Percentiles rank a stretch among this genome's conserved stretches.
phyloP scores from a whole-genome alignment of 2,888 invertebrate genomes.

The Dorcus parallelipipedus region DNA sequence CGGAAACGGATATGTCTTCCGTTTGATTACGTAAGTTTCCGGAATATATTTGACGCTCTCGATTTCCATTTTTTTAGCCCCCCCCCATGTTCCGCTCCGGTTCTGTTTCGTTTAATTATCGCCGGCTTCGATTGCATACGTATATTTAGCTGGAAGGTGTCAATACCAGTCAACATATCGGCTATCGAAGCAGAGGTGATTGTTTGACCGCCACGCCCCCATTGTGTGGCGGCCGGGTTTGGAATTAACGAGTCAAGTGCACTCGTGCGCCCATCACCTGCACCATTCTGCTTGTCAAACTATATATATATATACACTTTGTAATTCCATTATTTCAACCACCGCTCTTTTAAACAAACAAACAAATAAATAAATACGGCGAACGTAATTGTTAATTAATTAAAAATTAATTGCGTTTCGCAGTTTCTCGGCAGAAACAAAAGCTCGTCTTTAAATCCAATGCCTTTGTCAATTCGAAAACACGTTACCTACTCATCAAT shows the following conservation, averaged over 20 bases:
- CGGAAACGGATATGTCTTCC: conserved; percentile 20
- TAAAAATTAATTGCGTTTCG: too few species aligned
- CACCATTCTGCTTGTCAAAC: conserved; percentile 19
- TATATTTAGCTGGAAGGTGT: conserved; percentile 31
- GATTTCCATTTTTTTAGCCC: conserved; percentile 1
- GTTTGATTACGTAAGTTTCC: conserved; percentile 25
- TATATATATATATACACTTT: conserved; percentile 12
- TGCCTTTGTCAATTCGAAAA: too few species aligned
- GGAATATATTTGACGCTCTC: conserved; percentile 19
- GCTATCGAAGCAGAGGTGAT: conserved; percentile 36
- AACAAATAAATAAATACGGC: too few species aligned
- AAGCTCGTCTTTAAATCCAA: too few species aligned
- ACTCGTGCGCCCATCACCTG: conserved; percentile 29
- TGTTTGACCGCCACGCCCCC: conserved; percentile 36
- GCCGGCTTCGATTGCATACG: conserved; percentile 16
- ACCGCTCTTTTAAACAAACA: not conserved
- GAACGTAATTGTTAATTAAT: too few species aligned
- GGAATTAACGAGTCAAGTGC: conserved; percentile 37
- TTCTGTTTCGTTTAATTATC: conserved; percentile 20
- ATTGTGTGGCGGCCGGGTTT: conserved; percentile 26
- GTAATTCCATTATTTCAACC: conserved; percentile 11
- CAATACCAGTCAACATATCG: conserved; percentile 36
- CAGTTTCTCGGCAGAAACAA: too few species aligned
- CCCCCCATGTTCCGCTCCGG: not conserved
- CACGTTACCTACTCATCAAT: too few species aligned